Evolutionary conservation across 2,888 invertebrate species (phyloP).

Genomic region (Stramonita haemastoma): DNA sequence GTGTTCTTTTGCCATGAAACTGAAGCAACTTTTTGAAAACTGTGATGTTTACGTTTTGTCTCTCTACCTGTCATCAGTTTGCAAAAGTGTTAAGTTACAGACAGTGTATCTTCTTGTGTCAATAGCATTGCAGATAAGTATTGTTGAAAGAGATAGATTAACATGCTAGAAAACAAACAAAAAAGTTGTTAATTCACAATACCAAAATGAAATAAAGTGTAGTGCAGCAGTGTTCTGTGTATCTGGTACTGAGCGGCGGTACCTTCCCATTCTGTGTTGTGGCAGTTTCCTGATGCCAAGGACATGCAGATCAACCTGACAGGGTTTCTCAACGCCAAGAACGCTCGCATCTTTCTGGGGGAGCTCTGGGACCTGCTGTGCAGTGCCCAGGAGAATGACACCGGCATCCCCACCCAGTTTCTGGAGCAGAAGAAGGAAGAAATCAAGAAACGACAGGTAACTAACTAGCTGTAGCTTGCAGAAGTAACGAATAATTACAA

Average conservation of each 20-base stretch:
- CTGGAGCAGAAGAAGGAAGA: conserved; percentile 98
- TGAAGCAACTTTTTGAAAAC: too few relatives aligned
- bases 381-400: conserved; percentile 96
- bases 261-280: conserved; percentile 43
- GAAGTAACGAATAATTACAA: not conserved
- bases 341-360: conserved; percentile 95
- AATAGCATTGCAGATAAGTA: too few relatives aligned
- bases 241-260: not conserved
- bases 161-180: too few relatives aligned
- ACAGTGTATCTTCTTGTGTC: too few relatives aligned
- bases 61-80: too few relatives aligned
- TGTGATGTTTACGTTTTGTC: too few relatives aligned
- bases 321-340: conserved; percentile 98
- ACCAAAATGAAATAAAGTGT: not conserved
- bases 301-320: conserved; percentile 99
- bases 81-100: too few relatives aligned
- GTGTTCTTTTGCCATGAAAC: too few relatives aligned
- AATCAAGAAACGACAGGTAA: conserved; percentile 80
- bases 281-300: conserved; percentile 95
- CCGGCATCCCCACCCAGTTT: conserved; percentile 95
- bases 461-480: not conserved
- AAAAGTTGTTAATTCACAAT: too few relatives aligned
- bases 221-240: too few relatives aligned
- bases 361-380: conserved; percentile 97
- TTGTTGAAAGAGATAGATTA: too few relatives aligned